A percentile compares a stretch with the other conserved stretches of the same genome.
Conservation (phyloP, 64 coral and sea anemone species). For the Actinia equina region DNA sequence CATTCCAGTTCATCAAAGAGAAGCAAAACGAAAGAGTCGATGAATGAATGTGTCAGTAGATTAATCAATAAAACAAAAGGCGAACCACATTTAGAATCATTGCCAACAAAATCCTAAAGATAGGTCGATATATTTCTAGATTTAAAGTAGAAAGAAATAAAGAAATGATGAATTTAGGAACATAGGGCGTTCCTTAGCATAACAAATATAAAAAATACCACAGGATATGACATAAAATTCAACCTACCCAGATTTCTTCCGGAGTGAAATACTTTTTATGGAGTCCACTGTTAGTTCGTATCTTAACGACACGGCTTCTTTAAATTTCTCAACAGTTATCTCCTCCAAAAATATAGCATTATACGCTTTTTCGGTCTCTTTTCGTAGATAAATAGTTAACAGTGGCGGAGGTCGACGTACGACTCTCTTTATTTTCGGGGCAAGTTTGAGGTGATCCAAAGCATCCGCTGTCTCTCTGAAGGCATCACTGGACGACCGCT, state of each 20-base stretch:
- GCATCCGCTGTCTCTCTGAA: slow-evolving; percentile 67
- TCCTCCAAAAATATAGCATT: slow-evolving; percentile 88
- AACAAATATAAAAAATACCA: not conserved
- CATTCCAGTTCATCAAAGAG: not conserved
- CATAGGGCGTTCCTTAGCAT: not conserved
- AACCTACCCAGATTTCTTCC: slow-evolving; percentile 76
- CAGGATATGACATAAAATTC: not conserved
- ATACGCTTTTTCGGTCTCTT: slow-evolving; percentile 91
- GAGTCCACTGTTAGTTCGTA: slow-evolving; percentile 58
- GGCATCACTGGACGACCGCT: slow-evolving; percentile 71
- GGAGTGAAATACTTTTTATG: slow-evolving; percentile 57
- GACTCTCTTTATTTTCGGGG: slow-evolving; percentile 70
- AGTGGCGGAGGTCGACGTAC: slow-evolving; percentile 77
- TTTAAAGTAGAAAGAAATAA: not conserved
- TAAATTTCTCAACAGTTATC: slow-evolving; percentile 61
- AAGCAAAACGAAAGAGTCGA: not conserved
- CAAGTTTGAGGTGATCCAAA: slow-evolving; percentile 63
- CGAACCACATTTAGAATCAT: not conserved
- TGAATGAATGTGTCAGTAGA: not conserved
- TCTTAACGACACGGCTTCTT: slow-evolving; percentile 70
- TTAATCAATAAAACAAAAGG: not conserved
- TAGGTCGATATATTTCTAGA: not conserved
- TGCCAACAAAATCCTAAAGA: not conserved
- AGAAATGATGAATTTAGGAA: not conserved
- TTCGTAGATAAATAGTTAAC: slow-evolving; percentile 76